phyloP scores from a whole-genome alignment of 2,888 invertebrate species.

The Metalampra italica region DNA sequence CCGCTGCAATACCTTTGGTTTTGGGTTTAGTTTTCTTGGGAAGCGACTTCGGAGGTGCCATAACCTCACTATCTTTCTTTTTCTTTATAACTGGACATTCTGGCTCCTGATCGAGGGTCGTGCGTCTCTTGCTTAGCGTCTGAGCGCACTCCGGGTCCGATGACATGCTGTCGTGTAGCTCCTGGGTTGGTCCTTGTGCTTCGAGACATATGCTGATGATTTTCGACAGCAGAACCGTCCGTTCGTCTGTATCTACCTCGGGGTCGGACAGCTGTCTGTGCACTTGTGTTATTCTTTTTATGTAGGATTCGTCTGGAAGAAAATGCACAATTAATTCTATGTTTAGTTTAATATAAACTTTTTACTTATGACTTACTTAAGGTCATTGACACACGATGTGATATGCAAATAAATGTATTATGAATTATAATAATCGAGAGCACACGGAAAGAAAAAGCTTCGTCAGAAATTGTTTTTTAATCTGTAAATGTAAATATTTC shows the following conservation, averaged over 20 bases:
- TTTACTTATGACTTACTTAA: too few species aligned
- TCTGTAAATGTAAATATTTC: too few species aligned
- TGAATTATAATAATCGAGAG: too few species aligned
- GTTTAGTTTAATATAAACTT: too few species aligned
- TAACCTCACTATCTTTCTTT: constrained; percentile 35
- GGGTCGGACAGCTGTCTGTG: constrained; percentile 53
- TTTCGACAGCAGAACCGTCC: constrained; percentile 46
- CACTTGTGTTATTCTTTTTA: constrained; percentile 44
- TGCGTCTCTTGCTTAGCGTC: constrained; percentile 20
- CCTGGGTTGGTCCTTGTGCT: constrained; percentile 22
- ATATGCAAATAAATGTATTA: background rate
- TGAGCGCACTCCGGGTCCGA: constrained; percentile 36
- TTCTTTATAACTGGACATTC: constrained; percentile 21
- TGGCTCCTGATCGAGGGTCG: constrained; percentile 25
- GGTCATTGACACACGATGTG: too few species aligned
- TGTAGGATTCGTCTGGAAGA: constrained; percentile 48
- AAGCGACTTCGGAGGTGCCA: constrained; percentile 58
- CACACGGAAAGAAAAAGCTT: too few species aligned
- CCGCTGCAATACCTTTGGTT: constrained; percentile 22
- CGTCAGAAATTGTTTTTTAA: too few species aligned
- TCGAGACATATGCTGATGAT: constrained; percentile 56
- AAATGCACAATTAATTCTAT: background rate
- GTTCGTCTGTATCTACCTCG: constrained; percentile 45
- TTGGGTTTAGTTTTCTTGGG: constrained; percentile 50
- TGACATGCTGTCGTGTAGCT: constrained; percentile 29